Conservation (phyloP, 2,888 invertebrate genomes). For the Stenodema calcarata region DNA sequence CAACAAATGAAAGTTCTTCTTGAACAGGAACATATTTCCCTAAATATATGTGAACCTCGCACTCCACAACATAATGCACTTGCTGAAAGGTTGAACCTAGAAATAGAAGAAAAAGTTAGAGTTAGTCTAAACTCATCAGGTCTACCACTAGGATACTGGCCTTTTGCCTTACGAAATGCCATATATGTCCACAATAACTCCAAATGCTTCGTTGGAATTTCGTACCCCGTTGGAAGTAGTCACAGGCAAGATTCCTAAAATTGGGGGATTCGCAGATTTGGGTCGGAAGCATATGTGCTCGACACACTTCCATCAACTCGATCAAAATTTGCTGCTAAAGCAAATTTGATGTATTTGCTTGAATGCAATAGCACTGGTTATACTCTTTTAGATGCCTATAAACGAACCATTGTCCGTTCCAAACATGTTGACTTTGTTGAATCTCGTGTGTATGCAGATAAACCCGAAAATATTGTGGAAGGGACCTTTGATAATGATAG, state of each 20-base stretch:
- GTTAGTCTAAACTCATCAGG: not conserved
- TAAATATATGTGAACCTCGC: not conserved
- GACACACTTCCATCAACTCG: too few species aligned
- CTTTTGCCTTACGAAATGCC: not conserved
- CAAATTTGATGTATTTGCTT: not conserved
- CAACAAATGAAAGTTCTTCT: too few species aligned
- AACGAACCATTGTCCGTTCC: not conserved
- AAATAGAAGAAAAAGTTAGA: conserved; percentile 5
- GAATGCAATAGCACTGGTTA: not conserved
- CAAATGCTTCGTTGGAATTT: not conserved
- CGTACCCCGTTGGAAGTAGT: not conserved
- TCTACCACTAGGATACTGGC: not conserved
- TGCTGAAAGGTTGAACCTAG: not conserved
- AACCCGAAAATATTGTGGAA: not conserved
- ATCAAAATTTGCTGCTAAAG: conserved; percentile 3
- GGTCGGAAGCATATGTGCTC: too few species aligned
- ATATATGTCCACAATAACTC: not conserved
- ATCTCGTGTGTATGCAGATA: not conserved
- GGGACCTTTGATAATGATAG: too few species aligned
- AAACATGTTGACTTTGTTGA: conserved; percentile 12
- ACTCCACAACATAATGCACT: not conserved
- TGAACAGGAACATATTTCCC: not conserved
- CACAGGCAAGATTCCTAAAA: not conserved
- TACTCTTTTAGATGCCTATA: not conserved
- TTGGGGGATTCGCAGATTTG: too few species aligned